Evolutionary conservation across 2,888 invertebrate genomes (phyloP).

Genomic region (Agrotis clavis): DNA sequence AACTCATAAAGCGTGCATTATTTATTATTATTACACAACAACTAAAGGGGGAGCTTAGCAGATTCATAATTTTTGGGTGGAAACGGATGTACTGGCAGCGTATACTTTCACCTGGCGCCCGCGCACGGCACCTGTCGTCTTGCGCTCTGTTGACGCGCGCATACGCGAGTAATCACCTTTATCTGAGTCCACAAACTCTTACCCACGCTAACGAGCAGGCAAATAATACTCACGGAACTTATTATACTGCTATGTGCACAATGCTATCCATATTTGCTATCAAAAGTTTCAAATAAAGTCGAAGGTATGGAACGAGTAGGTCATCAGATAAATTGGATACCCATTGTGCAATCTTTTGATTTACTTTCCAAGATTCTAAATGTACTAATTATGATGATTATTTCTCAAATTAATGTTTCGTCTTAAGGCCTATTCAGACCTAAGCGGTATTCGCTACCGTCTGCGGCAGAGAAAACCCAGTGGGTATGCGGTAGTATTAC

Average conservation of each 20-base stretch:
- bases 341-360: neutral
- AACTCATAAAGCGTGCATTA: neutral
- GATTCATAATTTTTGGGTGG: conserved; percentile 69
- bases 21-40: conserved; percentile 25
- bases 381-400: too few species aligned
- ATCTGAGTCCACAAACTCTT: conserved; percentile 68
- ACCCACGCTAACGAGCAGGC: conserved; percentile 53
- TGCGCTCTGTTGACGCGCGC: conserved; percentile 73
- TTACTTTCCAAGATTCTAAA: conserved; percentile 1
- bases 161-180: conserved; percentile 60
- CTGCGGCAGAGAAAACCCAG: too few species aligned
- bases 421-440: too few species aligned
- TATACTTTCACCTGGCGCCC: conserved; percentile 83
- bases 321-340: neutral
- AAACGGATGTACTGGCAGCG: conserved; percentile 82
- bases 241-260: conserved; percentile 15
- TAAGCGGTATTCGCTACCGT: too few species aligned
- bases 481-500: too few species aligned
- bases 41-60: conserved; percentile 24
- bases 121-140: conserved; percentile 72
- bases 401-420: too few species aligned
- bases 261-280: conserved; percentile 3
- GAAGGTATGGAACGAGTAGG: neutral
- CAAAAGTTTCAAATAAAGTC: conserved; percentile 6
- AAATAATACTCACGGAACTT: conserved; percentile 27